Evolutionary conservation across 2,888 invertebrate species (phyloP).

Genomic region (Campoplex nolae): DNA sequence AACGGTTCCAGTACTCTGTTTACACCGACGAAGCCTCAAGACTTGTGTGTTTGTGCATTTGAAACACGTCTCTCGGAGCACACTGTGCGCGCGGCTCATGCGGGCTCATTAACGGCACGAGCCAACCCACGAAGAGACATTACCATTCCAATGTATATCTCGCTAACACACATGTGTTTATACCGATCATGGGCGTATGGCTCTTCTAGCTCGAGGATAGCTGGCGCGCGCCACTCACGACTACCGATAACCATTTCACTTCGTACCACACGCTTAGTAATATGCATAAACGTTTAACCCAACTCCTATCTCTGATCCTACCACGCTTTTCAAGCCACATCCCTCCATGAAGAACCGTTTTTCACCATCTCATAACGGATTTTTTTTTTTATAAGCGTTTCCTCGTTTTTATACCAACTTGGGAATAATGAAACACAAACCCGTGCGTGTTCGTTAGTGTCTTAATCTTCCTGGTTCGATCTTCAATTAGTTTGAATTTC

Average conservation of each 20-base stretch:
- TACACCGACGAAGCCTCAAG: conserved; percentile 13
- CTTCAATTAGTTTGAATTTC: background rate
- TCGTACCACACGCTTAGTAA: conserved; percentile 5
- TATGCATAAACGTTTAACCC: background rate
- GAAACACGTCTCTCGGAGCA: conserved; percentile 75
- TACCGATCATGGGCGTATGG: conserved; percentile 26
- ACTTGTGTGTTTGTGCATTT: conserved; percentile 77
- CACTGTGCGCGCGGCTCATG: conserved; percentile 70
- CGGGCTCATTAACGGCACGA: conserved; percentile 83
- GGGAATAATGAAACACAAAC: no score
- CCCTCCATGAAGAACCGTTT: conserved; percentile 24
- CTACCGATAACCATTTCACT: conserved; percentile 62
- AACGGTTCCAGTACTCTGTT: conserved; percentile 35
- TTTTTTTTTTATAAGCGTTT: background rate
- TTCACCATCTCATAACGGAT: conserved; percentile 33
- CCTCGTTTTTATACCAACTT: background rate
- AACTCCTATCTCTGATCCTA: conserved; percentile 4
- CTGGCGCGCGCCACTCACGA: conserved; percentile 55
- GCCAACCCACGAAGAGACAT: conserved; percentile 75
- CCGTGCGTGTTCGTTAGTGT: background rate
- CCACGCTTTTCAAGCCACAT: background rate
- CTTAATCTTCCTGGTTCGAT: background rate
- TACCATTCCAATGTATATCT: conserved; percentile 69
- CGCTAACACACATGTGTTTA: conserved; percentile 7
- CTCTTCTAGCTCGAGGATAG: conserved; percentile 36